These are phyloP conservation scores for Tragelaphus scriptus DNA, from an alignment of 2,113 vertebrate species.

Conservation along the genomic window DNA sequence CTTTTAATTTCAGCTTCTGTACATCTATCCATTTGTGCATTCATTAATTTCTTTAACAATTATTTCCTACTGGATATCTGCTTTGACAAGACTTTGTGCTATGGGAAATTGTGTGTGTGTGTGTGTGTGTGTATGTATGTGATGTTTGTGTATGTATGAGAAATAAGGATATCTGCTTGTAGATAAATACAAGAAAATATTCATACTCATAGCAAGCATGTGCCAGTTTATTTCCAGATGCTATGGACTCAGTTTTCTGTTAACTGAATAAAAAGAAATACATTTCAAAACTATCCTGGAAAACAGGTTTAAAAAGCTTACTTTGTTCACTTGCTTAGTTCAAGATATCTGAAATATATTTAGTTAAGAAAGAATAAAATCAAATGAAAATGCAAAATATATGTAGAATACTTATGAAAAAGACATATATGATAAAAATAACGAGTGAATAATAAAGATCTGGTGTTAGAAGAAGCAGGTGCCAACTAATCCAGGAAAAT, in stretches of 20 bases:
- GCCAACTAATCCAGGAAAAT: not conserved
- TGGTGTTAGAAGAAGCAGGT: not conserved
- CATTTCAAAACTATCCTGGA: not conserved
- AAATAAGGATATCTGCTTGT: not conserved
- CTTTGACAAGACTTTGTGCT: not conserved
- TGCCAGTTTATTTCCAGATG: not conserved
- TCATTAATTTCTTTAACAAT: not conserved
- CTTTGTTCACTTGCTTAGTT: not conserved
- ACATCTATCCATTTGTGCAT: not conserved
- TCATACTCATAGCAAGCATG: not conserved
- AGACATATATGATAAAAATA: not conserved
- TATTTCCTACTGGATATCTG: not conserved
- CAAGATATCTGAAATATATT: not conserved
- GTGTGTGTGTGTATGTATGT: not conserved
- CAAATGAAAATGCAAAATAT: not conserved
- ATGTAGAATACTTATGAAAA: not conserved
- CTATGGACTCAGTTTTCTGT: not conserved
- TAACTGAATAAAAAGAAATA: not conserved
- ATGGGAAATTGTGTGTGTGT: not conserved
- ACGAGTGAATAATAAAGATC: not conserved
- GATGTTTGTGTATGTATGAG: not conserved
- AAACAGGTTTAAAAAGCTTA: not conserved
- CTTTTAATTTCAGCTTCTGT: conserved; percentile 14
- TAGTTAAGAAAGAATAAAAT: conserved; percentile 13
- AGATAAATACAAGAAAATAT: conserved; percentile 3